Conservation (phyloP, 1,140 invertebrate species). For the Mycetomoellerius zeteki region DNA sequence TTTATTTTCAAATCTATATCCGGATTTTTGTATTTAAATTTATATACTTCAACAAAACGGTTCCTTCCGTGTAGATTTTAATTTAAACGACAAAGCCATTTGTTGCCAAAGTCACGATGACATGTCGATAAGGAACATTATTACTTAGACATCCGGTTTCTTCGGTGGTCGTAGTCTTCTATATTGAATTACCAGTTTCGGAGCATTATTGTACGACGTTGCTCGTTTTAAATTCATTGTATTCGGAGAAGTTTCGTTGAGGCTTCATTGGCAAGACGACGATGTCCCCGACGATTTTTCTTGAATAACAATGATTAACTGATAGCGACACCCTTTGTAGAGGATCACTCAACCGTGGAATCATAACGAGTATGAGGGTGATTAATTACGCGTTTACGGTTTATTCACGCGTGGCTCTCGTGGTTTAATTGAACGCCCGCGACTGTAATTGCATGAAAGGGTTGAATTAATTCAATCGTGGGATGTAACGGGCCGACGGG, state of each 20-base stretch:
- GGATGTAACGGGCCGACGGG: constrained; percentile 48
- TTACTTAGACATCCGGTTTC: not conserved
- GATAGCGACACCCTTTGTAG: constrained; percentile 30
- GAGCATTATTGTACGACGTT: constrained; percentile 12
- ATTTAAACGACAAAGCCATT: not conserved
- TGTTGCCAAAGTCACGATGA: not conserved
- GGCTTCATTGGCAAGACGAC: not conserved
- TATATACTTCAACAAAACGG: too few relatives aligned
- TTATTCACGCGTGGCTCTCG: constrained; percentile 55
- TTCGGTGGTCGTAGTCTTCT: not conserved
- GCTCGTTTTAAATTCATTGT: constrained; percentile 68
- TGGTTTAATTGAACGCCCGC: constrained; percentile 59
- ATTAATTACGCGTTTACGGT: constrained; percentile 63
- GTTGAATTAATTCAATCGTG: constrained; percentile 61
- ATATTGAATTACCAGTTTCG: constrained; percentile 71
- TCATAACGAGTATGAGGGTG: constrained; percentile 51
- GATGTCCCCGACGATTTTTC: constrained; percentile 40
- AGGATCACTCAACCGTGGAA: constrained; percentile 28
- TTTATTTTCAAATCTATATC: too few relatives aligned
- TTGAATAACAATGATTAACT: constrained; percentile 73
- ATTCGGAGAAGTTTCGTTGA: constrained; percentile 29
- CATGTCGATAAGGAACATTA: not conserved
- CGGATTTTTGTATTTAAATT: too few relatives aligned
- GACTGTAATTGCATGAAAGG: constrained; percentile 50
- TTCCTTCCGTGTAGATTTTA: not conserved